Evolutionary conservation across 1,140 invertebrate species (phyloP).

Genomic region (Ridgeia piscesae): DNA sequence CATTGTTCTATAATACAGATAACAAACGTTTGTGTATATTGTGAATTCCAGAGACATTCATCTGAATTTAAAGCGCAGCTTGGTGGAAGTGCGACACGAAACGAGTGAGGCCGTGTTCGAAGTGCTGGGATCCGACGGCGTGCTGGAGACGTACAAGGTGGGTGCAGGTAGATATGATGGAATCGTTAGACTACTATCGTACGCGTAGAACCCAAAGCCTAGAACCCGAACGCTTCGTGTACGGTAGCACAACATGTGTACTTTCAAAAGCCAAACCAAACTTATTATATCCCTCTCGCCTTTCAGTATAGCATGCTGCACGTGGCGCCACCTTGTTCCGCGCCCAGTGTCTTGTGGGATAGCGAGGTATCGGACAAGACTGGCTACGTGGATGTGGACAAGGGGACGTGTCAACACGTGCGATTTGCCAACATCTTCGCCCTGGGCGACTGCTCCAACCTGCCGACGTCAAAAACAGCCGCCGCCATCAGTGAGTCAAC

Average conservation of each 20-base stretch:
- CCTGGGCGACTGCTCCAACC: conserved; percentile 87
- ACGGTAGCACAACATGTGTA: too few relatives aligned
- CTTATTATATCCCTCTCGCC: conserved; percentile 14
- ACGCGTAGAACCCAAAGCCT: too few relatives aligned
- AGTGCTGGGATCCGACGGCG: not conserved
- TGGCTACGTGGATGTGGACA: conserved; percentile 79
- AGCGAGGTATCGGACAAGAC: conserved; percentile 61
- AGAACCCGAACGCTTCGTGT: too few relatives aligned
- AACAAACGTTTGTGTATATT: too few relatives aligned
- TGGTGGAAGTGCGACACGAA: not conserved
- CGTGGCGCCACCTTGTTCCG: conserved; percentile 85
- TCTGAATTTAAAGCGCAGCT: not conserved
- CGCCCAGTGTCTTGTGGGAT: conserved; percentile 70
- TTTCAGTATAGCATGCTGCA: conserved; percentile 85
- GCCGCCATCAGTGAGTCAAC: conserved; percentile 81
- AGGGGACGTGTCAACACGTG: conserved; percentile 78
- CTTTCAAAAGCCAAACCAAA: too few relatives aligned
- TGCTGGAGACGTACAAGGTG: not conserved
- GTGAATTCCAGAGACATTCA: not conserved
- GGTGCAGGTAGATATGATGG: not conserved
- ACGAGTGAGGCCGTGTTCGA: not conserved
- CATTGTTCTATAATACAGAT: too few relatives aligned
- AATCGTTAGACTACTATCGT: not conserved
- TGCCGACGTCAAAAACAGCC: conserved; percentile 94
- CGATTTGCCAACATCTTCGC: conserved; percentile 87